Evolutionary conservation across 92 coral and sea anemone species (phyloP), one percentile per base, ranked within the genome.

Genomic region (Siderastrea siderea): DNA sequence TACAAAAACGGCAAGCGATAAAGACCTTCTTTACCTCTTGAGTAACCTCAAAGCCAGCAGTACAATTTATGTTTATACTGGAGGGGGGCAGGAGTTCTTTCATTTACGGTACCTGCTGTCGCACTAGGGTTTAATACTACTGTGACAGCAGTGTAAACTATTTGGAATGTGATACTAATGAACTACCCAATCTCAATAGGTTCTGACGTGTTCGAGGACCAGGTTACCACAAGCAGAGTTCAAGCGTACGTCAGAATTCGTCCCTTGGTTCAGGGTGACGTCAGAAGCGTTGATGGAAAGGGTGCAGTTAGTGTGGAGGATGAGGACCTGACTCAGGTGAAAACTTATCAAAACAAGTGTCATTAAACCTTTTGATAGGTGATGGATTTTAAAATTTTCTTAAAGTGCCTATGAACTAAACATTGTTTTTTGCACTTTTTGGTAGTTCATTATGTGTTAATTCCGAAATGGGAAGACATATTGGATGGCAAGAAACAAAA

Each of bases 161-260:
- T 57, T 13, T 57, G 61, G 61, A 17, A 1, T 0, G 17, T 6
- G n/a, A 13, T 62, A 14, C n/a, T n/a, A 13, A 76, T 67, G 12
- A 1, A 50, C n/a, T 2, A 46, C 63, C 7, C n/a, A 68, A 52
- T 58, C 64, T 86, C 4, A 47, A 1, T 68, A 81, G 85, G 55
- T 17, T 58, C 79, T 9, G 87, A 71, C 7, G 71, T 83, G 17
- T 60, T 71, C 49, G 87, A 84, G 49, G 81, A 84, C 44, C 38
- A 10, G 19, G 7, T 26, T 26, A 26, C 87, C 66, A 58, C 84
- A 3, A 90, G 90, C 19, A 92, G 98, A 17, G 94, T 95, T 60
- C 86, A 94, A 75, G 98, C 91, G 46, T 95, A 90, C 74, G 96
- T 95, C 60, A 93, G 98, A 6, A 89, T 95, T 88, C 94, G 98